Conservation (phyloP, 2,113 vertebrate genomes). For the Nanger granti region DNA sequence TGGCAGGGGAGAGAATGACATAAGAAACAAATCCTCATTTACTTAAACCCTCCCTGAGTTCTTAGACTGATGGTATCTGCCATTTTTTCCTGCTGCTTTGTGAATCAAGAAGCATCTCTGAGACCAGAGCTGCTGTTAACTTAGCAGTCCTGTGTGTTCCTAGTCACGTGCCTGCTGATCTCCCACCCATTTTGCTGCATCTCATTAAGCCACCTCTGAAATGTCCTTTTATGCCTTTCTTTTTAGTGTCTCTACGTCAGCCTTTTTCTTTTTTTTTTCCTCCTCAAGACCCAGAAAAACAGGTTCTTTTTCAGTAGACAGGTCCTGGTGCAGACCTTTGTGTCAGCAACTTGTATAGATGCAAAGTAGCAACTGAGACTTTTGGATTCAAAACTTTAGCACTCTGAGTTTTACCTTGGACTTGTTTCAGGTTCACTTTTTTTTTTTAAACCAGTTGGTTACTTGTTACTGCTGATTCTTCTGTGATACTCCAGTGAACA, state of each 20-base stretch:
- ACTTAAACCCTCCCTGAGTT: not conserved
- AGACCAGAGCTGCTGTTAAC: not conserved
- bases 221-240: conserved; percentile 39
- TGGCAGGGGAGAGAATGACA: not conserved
- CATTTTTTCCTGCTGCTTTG: not conserved
- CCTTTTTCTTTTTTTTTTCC: not conserved
- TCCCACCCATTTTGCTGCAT: conserved; percentile 3
- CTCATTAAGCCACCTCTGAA: conserved; percentile 56
- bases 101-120: not conserved
- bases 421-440: not conserved
- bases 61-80: not conserved
- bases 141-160: not conserved
- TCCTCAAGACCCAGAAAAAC: conserved; percentile 47
- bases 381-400: not conserved
- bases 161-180: not conserved
- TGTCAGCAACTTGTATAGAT: not conserved
- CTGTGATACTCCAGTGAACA: not conserved
- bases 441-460: not conserved
- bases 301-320: conserved; percentile 35
- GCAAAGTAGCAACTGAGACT: not conserved
- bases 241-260: conserved; percentile 24
- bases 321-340: not conserved
- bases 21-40: not conserved
- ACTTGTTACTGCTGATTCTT: not conserved
- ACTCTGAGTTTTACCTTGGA: not conserved